phyloP scores from a whole-genome alignment of 2,797 vertebrate species.

The Apogon talboti region DNA sequence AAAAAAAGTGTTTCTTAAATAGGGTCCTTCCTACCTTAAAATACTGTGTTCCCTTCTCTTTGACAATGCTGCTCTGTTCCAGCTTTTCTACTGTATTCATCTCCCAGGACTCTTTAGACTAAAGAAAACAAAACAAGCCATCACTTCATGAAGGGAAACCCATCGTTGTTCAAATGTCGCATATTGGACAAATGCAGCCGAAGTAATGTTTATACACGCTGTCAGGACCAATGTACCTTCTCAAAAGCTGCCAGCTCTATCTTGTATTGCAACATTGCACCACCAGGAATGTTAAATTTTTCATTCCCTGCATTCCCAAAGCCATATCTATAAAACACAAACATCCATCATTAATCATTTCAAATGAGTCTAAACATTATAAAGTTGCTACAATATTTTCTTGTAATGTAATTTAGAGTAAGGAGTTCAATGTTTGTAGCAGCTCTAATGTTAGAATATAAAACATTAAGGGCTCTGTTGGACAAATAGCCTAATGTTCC shows the following conservation, averaged over 20 bases:
- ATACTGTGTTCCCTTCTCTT: slow-evolving; percentile 94
- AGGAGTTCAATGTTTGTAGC: too few species aligned
- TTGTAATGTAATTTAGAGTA: too few species aligned
- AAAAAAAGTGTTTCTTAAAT: background rate
- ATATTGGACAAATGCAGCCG: background rate
- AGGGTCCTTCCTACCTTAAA: slow-evolving; percentile 88
- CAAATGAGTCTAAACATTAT: too few species aligned
- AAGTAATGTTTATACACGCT: background rate
- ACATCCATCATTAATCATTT: slow-evolving; percentile 12
- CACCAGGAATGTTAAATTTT: slow-evolving; percentile 89
- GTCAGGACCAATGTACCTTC: slow-evolving; percentile 83
- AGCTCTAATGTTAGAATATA: too few species aligned
- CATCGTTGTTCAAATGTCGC: background rate
- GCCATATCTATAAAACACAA: slow-evolving; percentile 86
- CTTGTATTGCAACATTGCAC: slow-evolving; percentile 90
- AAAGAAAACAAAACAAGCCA: slow-evolving; percentile 9
- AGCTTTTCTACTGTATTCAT: slow-evolving; percentile 93
- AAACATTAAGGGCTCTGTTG: too few species aligned
- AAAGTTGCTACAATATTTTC: too few species aligned
- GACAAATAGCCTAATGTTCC: too few species aligned
- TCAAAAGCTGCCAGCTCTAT: slow-evolving; percentile 92
- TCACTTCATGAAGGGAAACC: background rate
- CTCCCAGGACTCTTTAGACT: slow-evolving; percentile 99
- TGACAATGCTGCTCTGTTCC: slow-evolving; percentile 92
- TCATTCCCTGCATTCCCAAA: slow-evolving; percentile 88